These are phyloP conservation scores for Muraenolepis orangiensis DNA, from an alignment of 2,797 vertebrate genomes.

Conservation along the genomic window DNA sequence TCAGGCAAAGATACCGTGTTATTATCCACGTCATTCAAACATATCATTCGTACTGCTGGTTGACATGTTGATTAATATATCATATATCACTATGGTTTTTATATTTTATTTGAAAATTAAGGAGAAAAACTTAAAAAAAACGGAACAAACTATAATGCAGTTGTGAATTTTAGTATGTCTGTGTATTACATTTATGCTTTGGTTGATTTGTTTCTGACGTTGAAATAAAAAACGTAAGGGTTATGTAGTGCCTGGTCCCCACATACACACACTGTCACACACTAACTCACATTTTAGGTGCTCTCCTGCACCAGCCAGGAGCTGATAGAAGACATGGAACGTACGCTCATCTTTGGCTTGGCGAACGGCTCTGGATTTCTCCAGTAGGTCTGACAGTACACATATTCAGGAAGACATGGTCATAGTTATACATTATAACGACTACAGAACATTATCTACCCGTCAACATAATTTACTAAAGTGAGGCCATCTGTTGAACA, in stretches of 20 bases:
- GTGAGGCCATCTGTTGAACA: background rate
- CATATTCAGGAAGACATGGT: constrained; percentile 68
- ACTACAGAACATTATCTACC: background rate
- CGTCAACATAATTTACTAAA: background rate
- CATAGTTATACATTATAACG: background rate
- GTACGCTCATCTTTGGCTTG: constrained; percentile 98
- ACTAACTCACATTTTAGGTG: constrained; percentile 90
- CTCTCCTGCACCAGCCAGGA: constrained; percentile 91
- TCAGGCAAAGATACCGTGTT: too few species aligned
- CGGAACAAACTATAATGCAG: too few species aligned
- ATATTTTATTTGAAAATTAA: too few species aligned
- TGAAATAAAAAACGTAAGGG: background rate
- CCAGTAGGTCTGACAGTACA: constrained; percentile 82
- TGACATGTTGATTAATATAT: background rate
- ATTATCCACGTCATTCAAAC: background rate
- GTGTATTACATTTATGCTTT: background rate
- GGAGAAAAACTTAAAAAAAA: too few species aligned
- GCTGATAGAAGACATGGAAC: constrained; percentile 97
- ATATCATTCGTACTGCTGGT: background rate
- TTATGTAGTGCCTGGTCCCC: background rate
- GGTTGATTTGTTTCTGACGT: background rate
- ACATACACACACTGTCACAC: background rate
- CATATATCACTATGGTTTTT: too few species aligned
- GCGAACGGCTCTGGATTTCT: constrained; percentile 96
- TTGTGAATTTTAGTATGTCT: background rate